A percentile compares a stretch with the other conserved stretches of the same genome.
phyloP scores from a whole-genome alignment of 2,888 invertebrate species.

The Coleophora deauratella region DNA sequence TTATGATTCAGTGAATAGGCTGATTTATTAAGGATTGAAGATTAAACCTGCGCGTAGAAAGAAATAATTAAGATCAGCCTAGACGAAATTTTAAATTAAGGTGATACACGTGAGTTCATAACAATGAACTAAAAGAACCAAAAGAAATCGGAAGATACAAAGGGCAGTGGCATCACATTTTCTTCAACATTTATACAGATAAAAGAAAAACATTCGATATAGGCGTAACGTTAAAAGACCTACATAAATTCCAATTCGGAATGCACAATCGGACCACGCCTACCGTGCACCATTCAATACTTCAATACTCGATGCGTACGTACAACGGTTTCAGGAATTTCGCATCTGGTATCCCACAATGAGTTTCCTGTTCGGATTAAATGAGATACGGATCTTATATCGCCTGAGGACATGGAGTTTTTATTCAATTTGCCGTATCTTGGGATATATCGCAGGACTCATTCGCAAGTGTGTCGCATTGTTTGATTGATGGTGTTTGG shows the following conservation, averaged over 20 bases:
- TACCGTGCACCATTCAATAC: constrained; percentile 43
- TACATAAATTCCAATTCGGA: constrained; percentile 31
- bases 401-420: constrained; percentile 45
- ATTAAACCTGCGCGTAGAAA: not conserved
- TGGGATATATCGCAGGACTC: constrained; percentile 28
- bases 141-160: too few species aligned
- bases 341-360: constrained; percentile 67
- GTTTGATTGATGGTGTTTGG: constrained; percentile 31
- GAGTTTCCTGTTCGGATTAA: constrained; percentile 69
- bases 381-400: constrained; percentile 57
- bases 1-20: constrained; percentile 22
- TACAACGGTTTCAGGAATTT: constrained; percentile 53
- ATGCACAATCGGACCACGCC: constrained; percentile 57
- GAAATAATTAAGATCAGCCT: not conserved
- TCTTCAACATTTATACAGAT: not conserved
- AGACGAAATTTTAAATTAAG: too few species aligned
- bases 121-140: too few species aligned
- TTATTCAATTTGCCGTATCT: constrained; percentile 48
- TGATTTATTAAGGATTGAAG: constrained; percentile 13
- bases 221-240: constrained; percentile 33
- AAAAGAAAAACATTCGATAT: constrained; percentile 11
- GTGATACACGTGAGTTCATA: too few species aligned
- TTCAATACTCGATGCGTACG: constrained; percentile 19
- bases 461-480: constrained; percentile 34
- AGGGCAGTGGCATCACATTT: not conserved